Conservation (phyloP, 2,888 invertebrate species). For the Alloplasta piceator region DNA sequence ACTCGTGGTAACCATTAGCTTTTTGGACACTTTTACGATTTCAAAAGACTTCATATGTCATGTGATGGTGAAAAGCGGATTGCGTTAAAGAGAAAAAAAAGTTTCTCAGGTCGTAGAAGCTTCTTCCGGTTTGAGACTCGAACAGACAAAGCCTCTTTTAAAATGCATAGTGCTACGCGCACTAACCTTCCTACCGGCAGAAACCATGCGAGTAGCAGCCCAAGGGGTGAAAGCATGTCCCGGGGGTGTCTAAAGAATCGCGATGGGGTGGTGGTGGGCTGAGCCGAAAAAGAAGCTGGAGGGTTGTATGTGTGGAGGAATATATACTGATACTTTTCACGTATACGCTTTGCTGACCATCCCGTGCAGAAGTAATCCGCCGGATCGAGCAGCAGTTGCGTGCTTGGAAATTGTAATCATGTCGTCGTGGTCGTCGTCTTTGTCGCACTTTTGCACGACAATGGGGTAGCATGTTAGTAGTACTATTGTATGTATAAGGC, state of each 20-base stretch:
- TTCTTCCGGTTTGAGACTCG: constrained; percentile 30
- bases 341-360: constrained; percentile 73
- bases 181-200: constrained; percentile 43
- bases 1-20: neutral
- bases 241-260: constrained; percentile 55
- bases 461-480: constrained; percentile 31
- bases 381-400: constrained; percentile 72
- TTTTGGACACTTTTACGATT: neutral
- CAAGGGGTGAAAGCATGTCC: constrained; percentile 44
- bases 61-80: neutral
- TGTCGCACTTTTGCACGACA: constrained; percentile 40
- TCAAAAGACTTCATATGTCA: neutral
- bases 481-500: constrained; percentile 31
- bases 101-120: constrained; percentile 35
- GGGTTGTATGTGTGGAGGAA: constrained; percentile 2
- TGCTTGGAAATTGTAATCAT: constrained; percentile 74
- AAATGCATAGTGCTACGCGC: constrained; percentile 55
- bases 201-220: constrained; percentile 37
- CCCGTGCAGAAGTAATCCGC: constrained; percentile 72
- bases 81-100: neutral
- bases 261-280: constrained; percentile 23
- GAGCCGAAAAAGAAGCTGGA: constrained; percentile 25
- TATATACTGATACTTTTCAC: constrained; percentile 53
- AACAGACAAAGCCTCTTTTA: constrained; percentile 60
- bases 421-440: constrained; percentile 53